Evolutionary conservation across 2,888 invertebrate genomes (phyloP), one percentile per base, ranked within the genome.

Genomic region (Thysanoteuthis rhombus): DNA sequence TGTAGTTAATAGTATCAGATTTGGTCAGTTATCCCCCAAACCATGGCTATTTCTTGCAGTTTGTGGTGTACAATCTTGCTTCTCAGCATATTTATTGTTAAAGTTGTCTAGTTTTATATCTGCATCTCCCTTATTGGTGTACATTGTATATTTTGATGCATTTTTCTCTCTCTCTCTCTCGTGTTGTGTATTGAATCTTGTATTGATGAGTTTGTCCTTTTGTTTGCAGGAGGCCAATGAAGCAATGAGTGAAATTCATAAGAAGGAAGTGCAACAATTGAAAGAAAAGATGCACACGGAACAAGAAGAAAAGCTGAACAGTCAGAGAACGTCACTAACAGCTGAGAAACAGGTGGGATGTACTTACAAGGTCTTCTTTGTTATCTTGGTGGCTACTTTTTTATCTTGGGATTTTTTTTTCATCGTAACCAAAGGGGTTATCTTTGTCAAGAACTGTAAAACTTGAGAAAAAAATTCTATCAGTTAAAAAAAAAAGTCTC

Each of bases 331-430:
- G 12, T 95, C 95, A 52, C 89, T 96, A 36, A 95, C 95, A 52
- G 97, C 96, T 58, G 96, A 97, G 94, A 96, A 96, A 95, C 96
- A 96, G 96, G 96, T 96, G 89, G 39, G 92, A 89, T 58, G 25
- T 4, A 75, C 75, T 6, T 36, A 58, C 75, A 52, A 89, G 58
- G 32, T 40, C 22, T 45, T 47, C 25, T 93, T 40, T 89, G 90
- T 28, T 89, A 42, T 40, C 16, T 89, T 5, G 1, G 36, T 39
- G 39, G 47, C 2, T 19, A 16, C 58, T 90, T 19, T 89, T 19
- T 36, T 90, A 28, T 38, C 39, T 16, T 19, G 45, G 90, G 32
- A 90, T 38, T 10, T 39, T 40, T 32, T 36, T 40, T 4, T 45
- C 28, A 25, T 90, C 89, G 3, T 90, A 28, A 40, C 3, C 19